Conservation (phyloP, 2,888 invertebrate genomes). For the Uropetala carovei region DNA sequence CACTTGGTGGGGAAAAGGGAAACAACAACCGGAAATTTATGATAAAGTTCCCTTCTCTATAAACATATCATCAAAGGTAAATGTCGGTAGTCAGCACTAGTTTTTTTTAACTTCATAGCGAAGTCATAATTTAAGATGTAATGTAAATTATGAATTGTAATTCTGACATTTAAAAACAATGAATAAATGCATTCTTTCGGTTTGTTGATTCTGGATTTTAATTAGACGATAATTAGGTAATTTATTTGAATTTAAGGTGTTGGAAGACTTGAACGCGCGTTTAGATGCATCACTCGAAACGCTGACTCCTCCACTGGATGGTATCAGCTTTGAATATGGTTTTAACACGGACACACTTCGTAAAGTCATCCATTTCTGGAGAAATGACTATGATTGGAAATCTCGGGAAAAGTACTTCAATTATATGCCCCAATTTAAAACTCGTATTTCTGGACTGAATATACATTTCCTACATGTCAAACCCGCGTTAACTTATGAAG, state of each 20-base stretch:
- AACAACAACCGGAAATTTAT: neutral
- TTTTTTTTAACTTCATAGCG: neutral
- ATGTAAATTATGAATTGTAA: neutral
- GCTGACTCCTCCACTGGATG: slow-evolving; percentile 73
- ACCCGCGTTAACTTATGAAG: slow-evolving; percentile 70
- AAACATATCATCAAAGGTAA: slow-evolving; percentile 41
- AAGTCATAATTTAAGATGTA: neutral
- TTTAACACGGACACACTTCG: slow-evolving; percentile 84
- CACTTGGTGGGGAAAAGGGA: slow-evolving; percentile 63
- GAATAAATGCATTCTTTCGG: neutral
- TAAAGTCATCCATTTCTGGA: slow-evolving; percentile 86
- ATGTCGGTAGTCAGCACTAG: neutral
- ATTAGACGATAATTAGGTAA: neutral
- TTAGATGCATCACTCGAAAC: slow-evolving; percentile 78
- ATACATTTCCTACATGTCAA: slow-evolving; percentile 76
- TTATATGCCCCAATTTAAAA: slow-evolving; percentile 84
- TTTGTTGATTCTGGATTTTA: neutral
- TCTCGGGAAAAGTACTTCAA: slow-evolving; percentile 85
- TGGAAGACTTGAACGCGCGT: slow-evolving; percentile 80
- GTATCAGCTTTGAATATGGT: slow-evolving; percentile 86
- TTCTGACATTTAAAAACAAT: neutral
- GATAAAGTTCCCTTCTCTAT: slow-evolving; percentile 63
- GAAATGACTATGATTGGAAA: slow-evolving; percentile 83
- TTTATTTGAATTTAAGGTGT: slow-evolving; percentile 75
- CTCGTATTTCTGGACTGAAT: slow-evolving; percentile 84